Conservation (phyloP, 2,113 vertebrate species). For the Clarias macrocephalus region DNA sequence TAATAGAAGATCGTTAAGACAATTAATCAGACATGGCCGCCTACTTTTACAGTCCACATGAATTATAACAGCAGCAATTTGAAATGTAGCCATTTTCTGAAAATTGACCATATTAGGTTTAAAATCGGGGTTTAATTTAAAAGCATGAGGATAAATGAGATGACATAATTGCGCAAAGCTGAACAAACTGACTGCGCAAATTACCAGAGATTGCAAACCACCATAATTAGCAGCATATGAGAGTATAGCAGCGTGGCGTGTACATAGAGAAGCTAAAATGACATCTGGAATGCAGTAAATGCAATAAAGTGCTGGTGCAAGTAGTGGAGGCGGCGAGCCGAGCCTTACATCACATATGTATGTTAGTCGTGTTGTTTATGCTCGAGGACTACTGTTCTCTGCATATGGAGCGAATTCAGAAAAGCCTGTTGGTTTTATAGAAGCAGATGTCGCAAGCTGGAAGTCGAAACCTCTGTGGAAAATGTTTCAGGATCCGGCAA, state of each 20-base stretch:
- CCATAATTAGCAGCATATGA: constrained; percentile 1
- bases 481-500: neutral
- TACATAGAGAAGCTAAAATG: neutral
- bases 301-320: neutral
- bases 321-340: too few relatives aligned
- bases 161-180: constrained; percentile 19
- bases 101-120: constrained; percentile 4
- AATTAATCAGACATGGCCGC: neutral
- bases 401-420: constrained; percentile 37
- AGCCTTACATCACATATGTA: constrained; percentile 8
- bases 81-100: constrained; percentile 1
- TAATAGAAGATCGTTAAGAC: neutral
- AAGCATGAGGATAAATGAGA: neutral
- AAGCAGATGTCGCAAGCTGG: constrained; percentile 38
- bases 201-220: neutral
- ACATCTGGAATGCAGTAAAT: constrained; percentile 20
- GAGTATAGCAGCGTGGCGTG: neutral
- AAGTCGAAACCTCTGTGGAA: constrained; percentile 31
- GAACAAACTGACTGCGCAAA: neutral
- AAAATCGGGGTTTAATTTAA: neutral
- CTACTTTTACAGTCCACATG: neutral
- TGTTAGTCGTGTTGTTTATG: constrained; percentile 28
- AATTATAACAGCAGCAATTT: neutral
- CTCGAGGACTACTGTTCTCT: constrained; percentile 24
- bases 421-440: constrained; percentile 13